Percentiles rank a stretch among this genome's conserved stretches.
These are phyloP conservation scores for Leptatherina wallacei DNA, from an alignment of 2,797 vertebrate species.

Conservation along the genomic window DNA sequence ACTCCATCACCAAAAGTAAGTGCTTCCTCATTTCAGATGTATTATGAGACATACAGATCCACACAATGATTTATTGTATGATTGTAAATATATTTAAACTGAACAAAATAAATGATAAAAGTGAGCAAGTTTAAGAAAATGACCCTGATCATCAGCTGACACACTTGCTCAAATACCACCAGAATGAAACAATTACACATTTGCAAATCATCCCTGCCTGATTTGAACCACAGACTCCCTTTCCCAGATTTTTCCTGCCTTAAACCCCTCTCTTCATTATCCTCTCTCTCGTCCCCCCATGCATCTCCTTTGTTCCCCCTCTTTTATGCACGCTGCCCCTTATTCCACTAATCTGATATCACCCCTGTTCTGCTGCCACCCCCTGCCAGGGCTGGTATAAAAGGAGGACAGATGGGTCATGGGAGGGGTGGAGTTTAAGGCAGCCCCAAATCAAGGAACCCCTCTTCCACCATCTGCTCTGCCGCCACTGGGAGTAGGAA, in stretches of 20 bases:
- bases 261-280: conserved; percentile 70
- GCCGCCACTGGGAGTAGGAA: conserved; percentile 63
- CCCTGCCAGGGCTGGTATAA: conserved; percentile 74
- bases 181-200: conserved; percentile 62
- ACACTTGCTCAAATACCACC: conserved; percentile 36
- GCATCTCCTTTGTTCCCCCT: conserved; percentile 73
- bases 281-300: conserved; percentile 51
- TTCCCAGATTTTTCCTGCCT: conserved; percentile 52
- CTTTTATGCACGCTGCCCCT: conserved; percentile 68
- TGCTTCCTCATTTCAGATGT: background rate
- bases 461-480: conserved; percentile 84
- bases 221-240: conserved; percentile 65
- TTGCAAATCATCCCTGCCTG: conserved; percentile 56
- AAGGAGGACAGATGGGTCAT: conserved; percentile 85
- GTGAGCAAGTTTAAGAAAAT: background rate
- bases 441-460: conserved; percentile 76
- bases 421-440: conserved; percentile 76
- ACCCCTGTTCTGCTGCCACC: conserved; percentile 72
- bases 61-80: background rate
- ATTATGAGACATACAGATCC: background rate
- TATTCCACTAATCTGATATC: conserved; percentile 79
- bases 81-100: background rate
- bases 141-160: conserved; percentile 50
- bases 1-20: conserved; percentile 84
- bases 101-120: background rate